Evolutionary conservation across 2,888 invertebrate genomes (phyloP), one percentile per base, ranked within the genome.

Genomic region (Athalia circularis): DNA sequence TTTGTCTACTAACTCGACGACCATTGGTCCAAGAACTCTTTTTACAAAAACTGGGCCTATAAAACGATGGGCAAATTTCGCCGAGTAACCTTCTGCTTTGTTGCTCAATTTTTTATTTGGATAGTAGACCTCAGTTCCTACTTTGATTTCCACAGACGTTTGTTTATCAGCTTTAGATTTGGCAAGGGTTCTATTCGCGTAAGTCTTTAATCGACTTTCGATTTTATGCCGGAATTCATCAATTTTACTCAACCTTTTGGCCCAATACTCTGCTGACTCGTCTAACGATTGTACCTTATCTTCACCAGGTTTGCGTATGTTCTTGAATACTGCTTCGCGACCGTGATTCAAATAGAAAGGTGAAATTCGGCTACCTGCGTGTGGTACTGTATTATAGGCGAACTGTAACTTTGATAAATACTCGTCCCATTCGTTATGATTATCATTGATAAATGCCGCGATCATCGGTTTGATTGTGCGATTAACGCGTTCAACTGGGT

Each of bases 101-200:
- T 80, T 81, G 6, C 79, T 81, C 0, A 81, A 45, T 29, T 81
- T 80, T 48, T 80, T 79, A n/a, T 80, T 80, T 0, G 80, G 79
- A 3, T 79, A 78, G 50, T 77, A 80, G 0, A 80, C 81, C 57
- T 79, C 77, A 3, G 65, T 74, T 9, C 80, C 81, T 29, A 54
- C 8, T 48, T 70, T 79, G 4, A 80, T 76, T n/a, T 79, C 61
- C 9, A 80, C 61, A 15, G 43, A 9, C 7, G 67, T 13, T 8
- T 45, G 29, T 4, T 59, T 74, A 52, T 77, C 13, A 4, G 15
- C 8, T 47, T 80, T 68, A 47, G 74, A 54, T 67, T 50, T 75
- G 52, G 77, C 76, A 74, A 79, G 79, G 11, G 62, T 62, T 47
- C 79, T 77, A 7, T 57, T 65, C 8, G 79, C 48, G 29, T 78